phyloP scores from a whole-genome alignment of 2,797 vertebrate species.

The Prionace glauca region DNA sequence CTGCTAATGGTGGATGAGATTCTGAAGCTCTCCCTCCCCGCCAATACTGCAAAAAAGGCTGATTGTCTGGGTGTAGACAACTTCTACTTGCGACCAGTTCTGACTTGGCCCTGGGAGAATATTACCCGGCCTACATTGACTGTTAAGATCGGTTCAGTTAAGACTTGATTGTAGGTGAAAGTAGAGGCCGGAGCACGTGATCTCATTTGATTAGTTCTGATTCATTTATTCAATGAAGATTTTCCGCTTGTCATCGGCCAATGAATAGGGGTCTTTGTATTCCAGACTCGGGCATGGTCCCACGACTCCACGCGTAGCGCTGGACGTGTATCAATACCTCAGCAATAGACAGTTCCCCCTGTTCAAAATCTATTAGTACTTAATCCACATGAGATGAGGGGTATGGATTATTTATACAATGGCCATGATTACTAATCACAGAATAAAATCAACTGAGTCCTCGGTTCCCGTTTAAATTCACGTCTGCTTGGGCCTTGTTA shows the following conservation, averaged over 20 bases:
- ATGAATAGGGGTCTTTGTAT: slow-evolving; percentile 57
- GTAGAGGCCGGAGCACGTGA: slow-evolving; percentile 62
- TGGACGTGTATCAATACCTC: slow-evolving; percentile 28
- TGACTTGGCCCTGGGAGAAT: slow-evolving; percentile 25
- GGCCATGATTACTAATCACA: slow-evolving; percentile 34
- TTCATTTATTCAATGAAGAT: slow-evolving; percentile 62
- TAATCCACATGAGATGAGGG: slow-evolving; percentile 36
- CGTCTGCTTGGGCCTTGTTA: slow-evolving; percentile 10
- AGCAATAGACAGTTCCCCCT: slow-evolving; percentile 23
- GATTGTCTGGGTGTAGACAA: not conserved
- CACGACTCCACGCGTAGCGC: slow-evolving; percentile 30
- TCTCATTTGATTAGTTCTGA: slow-evolving; percentile 58
- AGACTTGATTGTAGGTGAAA: slow-evolving; percentile 48
- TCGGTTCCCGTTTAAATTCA: slow-evolving; percentile 27
- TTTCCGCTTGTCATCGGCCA: slow-evolving; percentile 67
- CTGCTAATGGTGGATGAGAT: not conserved
- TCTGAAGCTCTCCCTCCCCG: not conserved
- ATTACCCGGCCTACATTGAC: not conserved
- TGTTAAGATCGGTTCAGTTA: slow-evolving; percentile 21
- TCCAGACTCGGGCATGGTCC: not conserved
- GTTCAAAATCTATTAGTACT: slow-evolving; percentile 36
- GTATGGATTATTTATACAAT: slow-evolving; percentile 35
- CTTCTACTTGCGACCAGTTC: not conserved
- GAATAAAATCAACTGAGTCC: slow-evolving; percentile 27
- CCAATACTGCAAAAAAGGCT: not conserved